Conservation (phyloP, 2,113 vertebrate species). For the Gopherus evgoodei region DNA sequence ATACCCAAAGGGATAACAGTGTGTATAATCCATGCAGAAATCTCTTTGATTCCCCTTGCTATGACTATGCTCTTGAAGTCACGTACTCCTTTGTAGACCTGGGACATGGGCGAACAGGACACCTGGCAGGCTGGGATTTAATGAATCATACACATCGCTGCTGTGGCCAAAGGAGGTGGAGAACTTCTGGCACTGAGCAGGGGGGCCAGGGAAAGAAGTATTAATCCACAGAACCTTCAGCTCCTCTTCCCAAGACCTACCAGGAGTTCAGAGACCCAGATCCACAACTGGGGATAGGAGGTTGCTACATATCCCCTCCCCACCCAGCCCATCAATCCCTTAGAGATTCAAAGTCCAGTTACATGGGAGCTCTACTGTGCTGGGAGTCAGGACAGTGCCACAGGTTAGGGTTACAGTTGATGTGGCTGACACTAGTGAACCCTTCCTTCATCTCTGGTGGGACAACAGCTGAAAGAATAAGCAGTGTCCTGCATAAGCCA, state of each 20-base stretch:
- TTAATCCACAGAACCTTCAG: neutral
- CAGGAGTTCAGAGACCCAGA: neutral
- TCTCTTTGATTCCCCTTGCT: rapidly evolving
- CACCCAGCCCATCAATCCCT: too few species aligned
- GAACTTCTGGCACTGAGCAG: neutral
- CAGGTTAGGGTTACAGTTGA: rapidly evolving
- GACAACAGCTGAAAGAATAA: rapidly evolving
- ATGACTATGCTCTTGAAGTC: neutral
- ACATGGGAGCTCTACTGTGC: too few species aligned
- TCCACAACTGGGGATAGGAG: neutral
- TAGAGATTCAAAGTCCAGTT: neutral
- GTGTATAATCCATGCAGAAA: neutral
- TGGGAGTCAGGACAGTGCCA: neutral
- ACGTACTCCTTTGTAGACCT: neutral
- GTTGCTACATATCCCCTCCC: too few species aligned
- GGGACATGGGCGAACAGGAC: neutral
- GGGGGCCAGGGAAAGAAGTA: neutral
- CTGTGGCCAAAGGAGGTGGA: neutral
- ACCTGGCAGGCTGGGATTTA: neutral
- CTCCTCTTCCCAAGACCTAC: neutral
- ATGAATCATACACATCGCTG: neutral
- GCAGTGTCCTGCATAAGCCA: neutral
- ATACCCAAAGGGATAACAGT: neutral
- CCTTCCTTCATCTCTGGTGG: neutral
- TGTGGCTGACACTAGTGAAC: too few species aligned